Evolutionary conservation across 1,140 invertebrate genomes (phyloP).

Genomic region (Drosophila sp.): DNA sequence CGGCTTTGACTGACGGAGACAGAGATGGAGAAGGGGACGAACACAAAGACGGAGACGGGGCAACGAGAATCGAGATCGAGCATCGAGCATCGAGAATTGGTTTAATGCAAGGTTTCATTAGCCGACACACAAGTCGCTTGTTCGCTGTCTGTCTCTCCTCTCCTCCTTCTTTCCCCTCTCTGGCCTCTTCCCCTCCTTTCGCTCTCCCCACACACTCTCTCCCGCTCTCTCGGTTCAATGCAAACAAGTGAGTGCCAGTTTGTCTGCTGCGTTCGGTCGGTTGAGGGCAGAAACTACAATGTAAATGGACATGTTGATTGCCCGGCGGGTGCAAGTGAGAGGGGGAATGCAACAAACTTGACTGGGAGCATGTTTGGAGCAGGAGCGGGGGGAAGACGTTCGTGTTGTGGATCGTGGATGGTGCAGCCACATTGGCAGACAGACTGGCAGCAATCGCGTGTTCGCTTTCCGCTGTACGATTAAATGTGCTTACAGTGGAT

Average conservation of each 20-base stretch:
- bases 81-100: slow-evolving; percentile 20
- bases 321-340: not conserved
- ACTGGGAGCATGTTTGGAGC: slow-evolving; percentile 21
- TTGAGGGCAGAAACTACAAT: slow-evolving; percentile 50
- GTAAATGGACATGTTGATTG: slow-evolving; percentile 52
- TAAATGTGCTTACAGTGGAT: slow-evolving; percentile 14
- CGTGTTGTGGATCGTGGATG: not conserved
- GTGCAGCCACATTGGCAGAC: slow-evolving; percentile 51
- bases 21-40: not conserved
- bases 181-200: not conserved
- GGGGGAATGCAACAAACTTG: slow-evolving; percentile 40
- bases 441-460: slow-evolving; percentile 68
- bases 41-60: not conserved
- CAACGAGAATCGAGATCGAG: not conserved
- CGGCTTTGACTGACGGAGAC: too few relatives aligned
- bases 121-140: slow-evolving; percentile 54
- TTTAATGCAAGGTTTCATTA: slow-evolving; percentile 73
- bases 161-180: not conserved
- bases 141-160: slow-evolving; percentile 5
- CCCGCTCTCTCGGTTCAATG: slow-evolving; percentile 52
- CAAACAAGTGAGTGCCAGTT: slow-evolving; percentile 81
- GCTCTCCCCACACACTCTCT: not conserved
- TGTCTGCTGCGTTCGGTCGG: slow-evolving; percentile 72
- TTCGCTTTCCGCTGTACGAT: slow-evolving; percentile 61
- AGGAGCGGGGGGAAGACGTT: not conserved